A percentile compares a stretch with the other conserved stretches of the same genome.
Evolutionary conservation across 2,797 vertebrate species (phyloP).

Genomic region (Gephyroberyx darwinii): DNA sequence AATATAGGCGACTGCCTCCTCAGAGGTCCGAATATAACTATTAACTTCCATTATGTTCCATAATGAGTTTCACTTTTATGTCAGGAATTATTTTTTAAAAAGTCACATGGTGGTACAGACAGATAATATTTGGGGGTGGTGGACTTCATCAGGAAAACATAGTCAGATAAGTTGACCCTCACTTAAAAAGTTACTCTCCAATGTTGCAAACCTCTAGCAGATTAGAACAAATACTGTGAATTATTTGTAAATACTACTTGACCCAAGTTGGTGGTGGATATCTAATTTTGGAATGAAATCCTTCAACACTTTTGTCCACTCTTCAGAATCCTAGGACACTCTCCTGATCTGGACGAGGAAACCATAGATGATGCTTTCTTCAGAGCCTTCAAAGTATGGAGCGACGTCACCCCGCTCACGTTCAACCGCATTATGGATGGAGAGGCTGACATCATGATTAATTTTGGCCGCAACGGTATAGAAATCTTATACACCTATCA

Average conservation of each 20-base stretch:
- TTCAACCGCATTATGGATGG: constrained; percentile 91
- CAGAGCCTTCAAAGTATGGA: constrained; percentile 98
- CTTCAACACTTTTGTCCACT: not conserved
- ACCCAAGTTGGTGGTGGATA: no score
- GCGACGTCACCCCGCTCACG: constrained; percentile 90
- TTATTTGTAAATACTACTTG: no score
- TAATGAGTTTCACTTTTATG: no score
- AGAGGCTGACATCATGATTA: constrained; percentile 99
- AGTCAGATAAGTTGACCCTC: no score
- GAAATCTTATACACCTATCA: not conserved
- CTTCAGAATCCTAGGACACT: constrained; percentile 92
- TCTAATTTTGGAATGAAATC: constrained; percentile 11
- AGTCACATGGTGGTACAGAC: not conserved
- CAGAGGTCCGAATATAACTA: no score
- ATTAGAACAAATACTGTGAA: no score
- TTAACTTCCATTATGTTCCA: no score
- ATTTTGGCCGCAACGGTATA: constrained; percentile 97
- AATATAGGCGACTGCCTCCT: not conserved
- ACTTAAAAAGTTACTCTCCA: no score
- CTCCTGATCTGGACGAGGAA: constrained; percentile 92
- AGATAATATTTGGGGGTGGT: no score
- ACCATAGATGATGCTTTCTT: constrained; percentile 95
- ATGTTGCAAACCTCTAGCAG: no score
- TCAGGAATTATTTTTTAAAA: no score
- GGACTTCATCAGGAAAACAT: no score